Percentiles rank a stretch among this genome's conserved stretches.
These are phyloP conservation scores for Hylia prasina DNA, from an alignment of 2,113 vertebrate genomes.

Conservation along the genomic window DNA sequence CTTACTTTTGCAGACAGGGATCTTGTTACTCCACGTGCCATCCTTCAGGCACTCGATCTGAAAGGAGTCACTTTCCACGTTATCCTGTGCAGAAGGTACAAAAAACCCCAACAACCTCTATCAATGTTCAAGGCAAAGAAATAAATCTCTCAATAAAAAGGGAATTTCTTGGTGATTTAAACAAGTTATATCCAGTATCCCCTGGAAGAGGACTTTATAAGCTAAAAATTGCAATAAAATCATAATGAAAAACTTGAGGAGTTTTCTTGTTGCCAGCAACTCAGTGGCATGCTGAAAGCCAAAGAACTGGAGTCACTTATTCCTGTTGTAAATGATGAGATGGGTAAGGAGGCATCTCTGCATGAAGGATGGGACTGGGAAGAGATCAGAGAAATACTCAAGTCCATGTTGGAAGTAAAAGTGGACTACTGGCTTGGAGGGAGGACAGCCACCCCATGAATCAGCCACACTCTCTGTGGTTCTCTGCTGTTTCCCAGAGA, in stretches of 20 bases:
- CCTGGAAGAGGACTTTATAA: not conserved
- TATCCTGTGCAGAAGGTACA: conserved; percentile 71
- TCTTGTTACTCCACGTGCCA: conserved; percentile 83
- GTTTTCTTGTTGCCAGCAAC: not conserved
- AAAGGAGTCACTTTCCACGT: conserved; percentile 75
- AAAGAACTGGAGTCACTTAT: not conserved
- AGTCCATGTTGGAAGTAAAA: not conserved
- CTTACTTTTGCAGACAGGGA: conserved; percentile 90
- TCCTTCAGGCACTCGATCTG: conserved; percentile 86
- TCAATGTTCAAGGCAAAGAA: not conserved
- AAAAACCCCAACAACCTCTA: fast-evolving
- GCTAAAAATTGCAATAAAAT: not conserved
- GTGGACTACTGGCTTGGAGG: conserved; percentile 11
- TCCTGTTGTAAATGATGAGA: not conserved
- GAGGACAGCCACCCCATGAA: not conserved
- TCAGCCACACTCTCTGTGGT: not conserved
- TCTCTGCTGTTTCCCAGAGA: not conserved
- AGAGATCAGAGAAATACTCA: not conserved
- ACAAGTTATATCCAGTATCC: not conserved
- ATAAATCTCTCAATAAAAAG: not conserved
- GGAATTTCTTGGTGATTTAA: not conserved
- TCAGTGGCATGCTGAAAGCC: not conserved
- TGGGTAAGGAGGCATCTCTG: not conserved
- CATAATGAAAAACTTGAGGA: not conserved
- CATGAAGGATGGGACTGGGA: not conserved